Evolutionary conservation across 2,888 invertebrate genomes (phyloP).

Genomic region (Agonopterix arenella): DNA sequence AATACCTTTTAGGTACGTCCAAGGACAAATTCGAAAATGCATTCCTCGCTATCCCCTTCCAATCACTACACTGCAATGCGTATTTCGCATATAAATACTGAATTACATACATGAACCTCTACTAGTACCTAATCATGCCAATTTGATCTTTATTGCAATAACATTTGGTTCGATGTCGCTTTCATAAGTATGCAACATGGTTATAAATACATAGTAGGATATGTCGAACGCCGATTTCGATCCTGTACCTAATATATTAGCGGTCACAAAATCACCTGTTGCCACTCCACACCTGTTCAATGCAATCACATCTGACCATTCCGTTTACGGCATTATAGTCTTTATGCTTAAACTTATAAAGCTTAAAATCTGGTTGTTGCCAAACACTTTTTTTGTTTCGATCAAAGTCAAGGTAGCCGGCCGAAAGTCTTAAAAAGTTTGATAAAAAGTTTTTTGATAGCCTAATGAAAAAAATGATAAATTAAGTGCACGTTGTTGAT

Average conservation of each 20-base stretch:
- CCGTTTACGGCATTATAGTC: slow-evolving; percentile 21
- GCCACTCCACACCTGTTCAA: slow-evolving; percentile 29
- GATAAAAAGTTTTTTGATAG: slow-evolving; percentile 35
- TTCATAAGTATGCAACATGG: background rate
- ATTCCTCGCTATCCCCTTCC: slow-evolving; percentile 29
- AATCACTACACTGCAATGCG: slow-evolving; percentile 22
- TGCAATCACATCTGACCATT: slow-evolving; percentile 66
- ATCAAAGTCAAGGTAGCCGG: slow-evolving; percentile 26
- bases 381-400: background rate
- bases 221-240: slow-evolving; percentile 60
- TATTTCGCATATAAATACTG: slow-evolving; percentile 28
- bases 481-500: slow-evolving; percentile 18
- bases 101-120: slow-evolving; percentile 30
- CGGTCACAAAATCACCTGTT: slow-evolving; percentile 72
- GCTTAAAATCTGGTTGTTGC: background rate
- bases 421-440: slow-evolving; percentile 44
- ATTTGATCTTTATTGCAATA: slow-evolving; percentile 15
- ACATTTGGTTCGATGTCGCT: background rate
- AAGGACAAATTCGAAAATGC: slow-evolving; percentile 23
- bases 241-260: slow-evolving; percentile 65
- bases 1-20: slow-evolving; percentile 1
- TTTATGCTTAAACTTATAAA: slow-evolving; percentile 5
- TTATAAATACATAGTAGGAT: slow-evolving; percentile 32
- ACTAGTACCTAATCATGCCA: slow-evolving; percentile 24
- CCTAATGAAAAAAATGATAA: slow-evolving; percentile 32